phyloP scores from a whole-genome alignment of 2,888 invertebrate species.

The Ditula angustiorana region DNA sequence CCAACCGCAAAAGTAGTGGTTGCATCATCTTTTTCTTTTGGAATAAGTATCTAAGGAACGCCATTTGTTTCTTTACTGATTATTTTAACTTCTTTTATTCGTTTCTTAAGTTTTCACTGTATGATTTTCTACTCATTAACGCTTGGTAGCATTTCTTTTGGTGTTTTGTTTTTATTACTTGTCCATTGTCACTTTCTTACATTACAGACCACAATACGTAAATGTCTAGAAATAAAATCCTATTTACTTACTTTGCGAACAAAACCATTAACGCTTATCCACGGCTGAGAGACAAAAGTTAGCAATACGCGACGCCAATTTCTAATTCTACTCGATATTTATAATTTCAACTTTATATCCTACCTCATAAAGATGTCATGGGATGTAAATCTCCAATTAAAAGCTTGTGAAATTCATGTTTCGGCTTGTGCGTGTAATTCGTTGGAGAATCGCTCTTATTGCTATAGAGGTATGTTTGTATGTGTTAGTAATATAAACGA shows the following conservation, averaged over 20 bases:
- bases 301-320: constrained; percentile 44
- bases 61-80: too few relatives aligned
- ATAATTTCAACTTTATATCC: constrained; percentile 49
- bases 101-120: too few relatives aligned
- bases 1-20: too few relatives aligned
- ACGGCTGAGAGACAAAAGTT: constrained; percentile 52
- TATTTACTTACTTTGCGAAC: constrained; percentile 44
- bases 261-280: constrained; percentile 52
- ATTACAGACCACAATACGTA: constrained; percentile 1
- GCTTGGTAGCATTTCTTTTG: too few relatives aligned
- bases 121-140: too few relatives aligned
- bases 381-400: constrained; percentile 51
- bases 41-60: too few relatives aligned
- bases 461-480: constrained; percentile 28
- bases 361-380: constrained; percentile 48
- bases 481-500: constrained; percentile 10
- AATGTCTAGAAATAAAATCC: neutral
- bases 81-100: too few relatives aligned
- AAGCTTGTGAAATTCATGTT: constrained; percentile 41
- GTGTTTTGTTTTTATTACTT: too few relatives aligned
- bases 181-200: neutral
- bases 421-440: constrained; percentile 34
- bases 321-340: neutral
- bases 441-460: constrained; percentile 43
- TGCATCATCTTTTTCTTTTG: too few relatives aligned